Conservation (phyloP, 2,888 invertebrate species). For the Lasioglossum oenotherae region DNA sequence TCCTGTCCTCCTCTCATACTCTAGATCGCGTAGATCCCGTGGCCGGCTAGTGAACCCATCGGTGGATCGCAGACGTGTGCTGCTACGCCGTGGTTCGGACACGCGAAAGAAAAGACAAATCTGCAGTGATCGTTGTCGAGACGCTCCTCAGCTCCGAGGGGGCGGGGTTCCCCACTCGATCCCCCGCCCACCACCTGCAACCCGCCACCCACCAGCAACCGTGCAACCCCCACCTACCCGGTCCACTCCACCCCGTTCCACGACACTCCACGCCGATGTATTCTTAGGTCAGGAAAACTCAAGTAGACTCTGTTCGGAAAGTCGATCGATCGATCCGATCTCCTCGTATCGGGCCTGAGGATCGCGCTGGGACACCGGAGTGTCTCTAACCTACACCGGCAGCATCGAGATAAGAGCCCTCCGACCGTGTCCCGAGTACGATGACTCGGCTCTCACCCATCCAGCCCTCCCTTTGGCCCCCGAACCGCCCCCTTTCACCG, state of each 20-base stretch:
- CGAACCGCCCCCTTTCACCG: neutral
- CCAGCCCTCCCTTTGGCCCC: neutral
- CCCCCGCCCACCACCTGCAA: constrained; percentile 54
- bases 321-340: constrained; percentile 80
- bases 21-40: constrained; percentile 7
- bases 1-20: neutral
- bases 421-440: constrained; percentile 51
- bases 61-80: constrained; percentile 4
- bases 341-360: constrained; percentile 47
- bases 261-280: constrained; percentile 74
- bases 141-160: constrained; percentile 55
- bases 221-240: constrained; percentile 39
- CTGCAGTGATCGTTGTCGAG: constrained; percentile 69
- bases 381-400: constrained; percentile 54
- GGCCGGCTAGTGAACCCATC: constrained; percentile 11
- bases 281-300: constrained; percentile 81
- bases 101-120: constrained; percentile 68
- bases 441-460: constrained; percentile 61
- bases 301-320: constrained; percentile 77
- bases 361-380: constrained; percentile 28
- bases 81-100: neutral
- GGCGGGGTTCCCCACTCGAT: constrained; percentile 61
- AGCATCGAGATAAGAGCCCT: constrained; percentile 61
- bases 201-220: constrained; percentile 20
- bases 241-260: constrained; percentile 74